Base-by-base conservation (phyloP, 2,113 vertebrate genomes). In the Anguilla japonica region DNA sequence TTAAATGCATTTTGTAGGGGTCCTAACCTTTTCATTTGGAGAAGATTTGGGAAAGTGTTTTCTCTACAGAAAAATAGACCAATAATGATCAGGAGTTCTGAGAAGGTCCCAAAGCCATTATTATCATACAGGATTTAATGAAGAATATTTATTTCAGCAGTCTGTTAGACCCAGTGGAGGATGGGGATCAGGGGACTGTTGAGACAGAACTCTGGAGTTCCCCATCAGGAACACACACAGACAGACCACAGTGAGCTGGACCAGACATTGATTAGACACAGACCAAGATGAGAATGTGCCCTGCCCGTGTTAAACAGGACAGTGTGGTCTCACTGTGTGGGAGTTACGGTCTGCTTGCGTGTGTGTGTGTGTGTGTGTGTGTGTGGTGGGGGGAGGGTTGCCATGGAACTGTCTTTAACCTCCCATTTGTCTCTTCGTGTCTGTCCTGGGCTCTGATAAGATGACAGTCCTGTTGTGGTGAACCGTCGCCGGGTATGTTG, bases 1-100 rank as follows among this genome's bases (percentile, higher is more conserved):
- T 85, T 9, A 26, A 90, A 90, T 87, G 14, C 40, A 81, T 22
- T 41, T n/a, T 15, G 78, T n/a, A 53, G 83, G 83, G 88, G 50
- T 79, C 40, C 29, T 83, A 75, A 60, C 43, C 39, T 87, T 86
- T 84, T n/a, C 39, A 83, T 1, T 83, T 78, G 43, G 83, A 89
- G 85, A 89, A 63, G 88, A 88, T 86, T 29, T 57, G 43, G 18
- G 39, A 78, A 67, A 85, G 79, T 79, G 41, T 88, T 0, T 43
- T 80, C 39, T 46, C 8, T 41, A 11, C 80, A 39, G 7, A 75
- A 56, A 53, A 83, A 67, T 14, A 82, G 57, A 83, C 41, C 34
- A 29, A 83, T 83, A 83, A 83, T 87, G 67, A 20, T 39, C 63
- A 43, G 29, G 71, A 41, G 57, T 56, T 60, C 22, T 15, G 81